Conservation (phyloP, 2,113 vertebrate species). For the Tachuris rubrigastra region DNA sequence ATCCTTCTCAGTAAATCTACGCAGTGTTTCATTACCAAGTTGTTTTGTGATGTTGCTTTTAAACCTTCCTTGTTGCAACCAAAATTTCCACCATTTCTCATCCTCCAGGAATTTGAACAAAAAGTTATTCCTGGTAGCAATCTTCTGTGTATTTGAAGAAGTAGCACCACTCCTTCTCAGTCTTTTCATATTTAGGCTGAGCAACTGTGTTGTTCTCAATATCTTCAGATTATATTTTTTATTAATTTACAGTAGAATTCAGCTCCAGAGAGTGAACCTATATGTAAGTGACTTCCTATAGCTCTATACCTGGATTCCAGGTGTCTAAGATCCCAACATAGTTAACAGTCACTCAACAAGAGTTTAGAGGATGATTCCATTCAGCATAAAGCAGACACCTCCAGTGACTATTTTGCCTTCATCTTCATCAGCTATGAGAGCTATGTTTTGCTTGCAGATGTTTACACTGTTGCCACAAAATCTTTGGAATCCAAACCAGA, state of each 20-base stretch:
- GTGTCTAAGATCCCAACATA: not conserved
- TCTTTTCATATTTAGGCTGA: not conserved
- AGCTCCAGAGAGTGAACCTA: not conserved
- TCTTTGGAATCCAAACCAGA: not conserved
- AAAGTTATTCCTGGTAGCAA: not conserved
- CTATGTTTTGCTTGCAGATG: not conserved
- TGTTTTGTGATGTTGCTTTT: not conserved
- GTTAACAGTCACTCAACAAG: not conserved
- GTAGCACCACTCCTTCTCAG: not conserved
- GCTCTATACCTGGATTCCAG: not conserved
- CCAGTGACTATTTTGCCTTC: not conserved
- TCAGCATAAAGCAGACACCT: not conserved
- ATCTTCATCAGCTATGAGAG: not conserved
- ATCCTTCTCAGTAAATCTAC: not conserved
- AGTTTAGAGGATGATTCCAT: not conserved
- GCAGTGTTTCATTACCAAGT: not conserved
- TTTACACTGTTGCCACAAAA: not conserved
- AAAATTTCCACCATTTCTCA: not conserved
- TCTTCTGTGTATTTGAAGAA: not conserved
- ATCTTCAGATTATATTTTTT: not conserved
- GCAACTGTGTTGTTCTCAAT: not conserved
- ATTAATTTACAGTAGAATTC: not conserved
- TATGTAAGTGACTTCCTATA: not conserved
- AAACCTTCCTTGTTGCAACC: not conserved
- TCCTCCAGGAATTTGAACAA: not conserved